Percentiles rank a stretch among this genome's conserved stretches.
Conservation (phyloP, 2,797 vertebrate species). For the Champsocephalus gunnari region DNA sequence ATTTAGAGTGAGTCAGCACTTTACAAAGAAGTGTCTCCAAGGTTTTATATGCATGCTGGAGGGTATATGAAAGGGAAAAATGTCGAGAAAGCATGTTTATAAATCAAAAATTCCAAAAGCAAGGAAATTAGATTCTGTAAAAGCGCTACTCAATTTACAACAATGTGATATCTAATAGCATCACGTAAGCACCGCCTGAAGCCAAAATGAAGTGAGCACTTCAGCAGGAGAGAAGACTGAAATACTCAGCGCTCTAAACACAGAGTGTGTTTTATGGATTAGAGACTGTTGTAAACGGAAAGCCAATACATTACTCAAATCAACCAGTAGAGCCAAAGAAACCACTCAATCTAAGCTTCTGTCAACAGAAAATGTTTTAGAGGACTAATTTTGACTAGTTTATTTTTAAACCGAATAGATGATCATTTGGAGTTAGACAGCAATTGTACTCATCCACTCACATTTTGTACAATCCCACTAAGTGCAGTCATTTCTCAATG, state of each 20-base stretch:
- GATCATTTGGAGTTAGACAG: conserved; percentile 42
- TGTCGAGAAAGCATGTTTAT: conserved; percentile 12
- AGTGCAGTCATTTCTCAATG: conserved; percentile 60
- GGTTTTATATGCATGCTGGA: conserved; percentile 46
- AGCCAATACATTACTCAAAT: conserved; percentile 58
- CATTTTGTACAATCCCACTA: conserved; percentile 53
- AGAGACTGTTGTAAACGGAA: conserved; percentile 47
- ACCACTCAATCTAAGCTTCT: conserved; percentile 32
- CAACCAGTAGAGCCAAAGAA: conserved; percentile 44
- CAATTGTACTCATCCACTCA: conserved; percentile 32
- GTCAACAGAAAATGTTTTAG: conserved; percentile 47
- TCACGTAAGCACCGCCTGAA: conserved; percentile 51
- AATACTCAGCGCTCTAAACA: conserved; percentile 26
- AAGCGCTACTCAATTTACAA: conserved; percentile 44
- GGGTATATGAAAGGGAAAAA: conserved; percentile 28
- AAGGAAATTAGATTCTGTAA: conserved; percentile 41
- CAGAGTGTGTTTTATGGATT: conserved; percentile 49
- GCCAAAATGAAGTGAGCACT: conserved; percentile 53
- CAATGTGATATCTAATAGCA: conserved; percentile 54
- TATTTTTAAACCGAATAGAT: conserved; percentile 54
- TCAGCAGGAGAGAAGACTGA: conserved; percentile 34
- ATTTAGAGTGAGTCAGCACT: conserved; percentile 66
- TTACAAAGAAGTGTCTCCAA: conserved; percentile 27
- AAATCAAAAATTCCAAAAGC: conserved; percentile 44
- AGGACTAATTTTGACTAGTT: conserved; percentile 35